These are phyloP conservation scores for Subanguina moxae DNA, from an alignment of 1,140 invertebrate species.

Conservation along the genomic window DNA sequence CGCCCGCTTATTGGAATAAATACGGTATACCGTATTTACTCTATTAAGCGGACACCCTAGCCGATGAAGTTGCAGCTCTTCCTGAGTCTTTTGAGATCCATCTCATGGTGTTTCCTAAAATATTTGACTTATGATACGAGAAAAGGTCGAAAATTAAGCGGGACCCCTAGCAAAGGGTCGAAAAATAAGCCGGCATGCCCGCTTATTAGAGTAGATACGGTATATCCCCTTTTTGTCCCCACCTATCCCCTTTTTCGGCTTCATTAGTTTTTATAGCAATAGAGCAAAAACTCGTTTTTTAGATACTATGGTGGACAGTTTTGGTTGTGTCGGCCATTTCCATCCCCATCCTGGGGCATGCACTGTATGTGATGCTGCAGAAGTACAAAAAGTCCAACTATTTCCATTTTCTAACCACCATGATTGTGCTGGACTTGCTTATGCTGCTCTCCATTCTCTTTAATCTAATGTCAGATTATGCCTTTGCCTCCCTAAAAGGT, in stretches of 20 bases:
- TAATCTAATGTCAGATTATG: slow-evolving; percentile 25
- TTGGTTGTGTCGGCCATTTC: slow-evolving; percentile 18
- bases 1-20: no score
- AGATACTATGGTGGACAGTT: slow-evolving; percentile 27
- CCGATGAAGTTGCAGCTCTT: no score
- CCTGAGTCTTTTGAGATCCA: no score
- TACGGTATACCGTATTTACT: no score
- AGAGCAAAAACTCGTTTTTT: background rate
- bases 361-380: slow-evolving; percentile 20
- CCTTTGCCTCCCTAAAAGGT: slow-evolving; percentile 6
- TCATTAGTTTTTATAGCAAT: background rate
- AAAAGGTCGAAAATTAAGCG: no score
- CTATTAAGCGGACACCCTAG: no score
- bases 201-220: no score
- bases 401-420: slow-evolving; percentile 34
- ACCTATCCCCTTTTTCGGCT: background rate
- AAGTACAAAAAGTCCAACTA: slow-evolving; percentile 35
- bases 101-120: no score
- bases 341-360: slow-evolving; percentile 20
- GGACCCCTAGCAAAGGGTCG: no score
- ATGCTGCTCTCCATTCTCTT: slow-evolving; percentile 23
- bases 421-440: slow-evolving; percentile 27
- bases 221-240: background rate
- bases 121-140: no score
- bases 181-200: no score